Conservation (phyloP, 2,888 invertebrate species). For the Marasmarcha lunaedactyla region DNA sequence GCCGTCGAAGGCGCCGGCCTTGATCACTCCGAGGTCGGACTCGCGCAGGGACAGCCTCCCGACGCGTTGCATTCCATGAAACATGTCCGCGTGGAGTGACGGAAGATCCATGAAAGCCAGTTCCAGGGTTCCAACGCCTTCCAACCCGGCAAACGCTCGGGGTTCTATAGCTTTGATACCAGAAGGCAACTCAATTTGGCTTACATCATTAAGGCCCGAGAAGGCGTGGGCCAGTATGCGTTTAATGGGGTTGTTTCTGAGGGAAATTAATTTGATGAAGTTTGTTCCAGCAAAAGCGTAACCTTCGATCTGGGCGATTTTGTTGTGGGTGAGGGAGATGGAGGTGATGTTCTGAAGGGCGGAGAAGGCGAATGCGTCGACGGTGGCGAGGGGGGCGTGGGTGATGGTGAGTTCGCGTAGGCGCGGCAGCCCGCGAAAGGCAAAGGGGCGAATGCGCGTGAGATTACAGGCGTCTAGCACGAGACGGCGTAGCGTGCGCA, state of each 20-base stretch:
- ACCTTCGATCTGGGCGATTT: constrained; percentile 77
- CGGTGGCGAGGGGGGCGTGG: constrained; percentile 83
- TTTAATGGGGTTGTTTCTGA: constrained; percentile 87
- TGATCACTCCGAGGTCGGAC: constrained; percentile 83
- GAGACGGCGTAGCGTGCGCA: constrained; percentile 83
- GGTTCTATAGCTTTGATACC: constrained; percentile 81
- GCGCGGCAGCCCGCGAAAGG: constrained; percentile 85
- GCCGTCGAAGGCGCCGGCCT: constrained; percentile 81
- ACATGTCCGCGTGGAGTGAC: constrained; percentile 77
- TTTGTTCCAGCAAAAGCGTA: constrained; percentile 91
- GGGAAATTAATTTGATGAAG: constrained; percentile 82
- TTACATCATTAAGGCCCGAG: constrained; percentile 84
- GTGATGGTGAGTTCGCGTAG: constrained; percentile 86
- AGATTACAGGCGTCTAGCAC: constrained; percentile 91
- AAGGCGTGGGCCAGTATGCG: constrained; percentile 86
- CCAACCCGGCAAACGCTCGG: constrained; percentile 84
- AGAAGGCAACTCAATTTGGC: constrained; percentile 85
- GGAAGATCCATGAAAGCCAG: constrained; percentile 87
- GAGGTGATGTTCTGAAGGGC: constrained; percentile 84
- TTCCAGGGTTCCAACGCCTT: constrained; percentile 84
- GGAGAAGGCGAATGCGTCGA: constrained; percentile 87
- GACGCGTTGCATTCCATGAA: constrained; percentile 81
- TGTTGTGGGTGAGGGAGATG: constrained; percentile 77
- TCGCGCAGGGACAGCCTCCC: constrained; percentile 83
- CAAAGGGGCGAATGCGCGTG: constrained; percentile 82